These are phyloP conservation scores for Leptinotarsa rubiginosa DNA, from an alignment of 2,888 invertebrate species.

Conservation along the genomic window DNA sequence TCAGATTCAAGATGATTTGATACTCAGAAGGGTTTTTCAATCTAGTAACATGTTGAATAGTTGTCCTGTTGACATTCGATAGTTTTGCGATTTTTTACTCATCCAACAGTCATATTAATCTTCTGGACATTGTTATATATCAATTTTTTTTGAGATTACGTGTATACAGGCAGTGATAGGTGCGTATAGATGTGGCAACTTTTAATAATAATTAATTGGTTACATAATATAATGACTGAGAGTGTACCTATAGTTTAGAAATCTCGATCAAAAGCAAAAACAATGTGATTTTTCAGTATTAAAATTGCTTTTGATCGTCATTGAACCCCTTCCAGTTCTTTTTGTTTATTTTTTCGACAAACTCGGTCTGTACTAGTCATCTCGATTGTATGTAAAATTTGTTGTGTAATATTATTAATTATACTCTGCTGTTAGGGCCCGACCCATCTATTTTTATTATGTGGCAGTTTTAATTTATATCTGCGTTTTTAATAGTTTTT, in stretches of 20 bases:
- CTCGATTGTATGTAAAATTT: conserved; percentile 64
- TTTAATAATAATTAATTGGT: conserved; percentile 52
- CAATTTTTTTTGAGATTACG: conserved; percentile 28
- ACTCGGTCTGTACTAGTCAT: conserved; percentile 66
- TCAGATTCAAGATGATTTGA: neutral
- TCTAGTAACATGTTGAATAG: neutral
- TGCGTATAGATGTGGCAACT: conserved; percentile 55
- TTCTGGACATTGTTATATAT: conserved; percentile 31
- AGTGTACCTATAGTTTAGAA: conserved; percentile 49
- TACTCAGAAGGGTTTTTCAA: no score
- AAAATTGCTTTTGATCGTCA: conserved; percentile 51
- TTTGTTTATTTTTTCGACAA: conserved; percentile 49
- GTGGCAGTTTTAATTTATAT: conserved; percentile 50
- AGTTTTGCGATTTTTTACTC: conserved; percentile 20
- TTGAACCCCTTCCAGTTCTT: conserved; percentile 47
- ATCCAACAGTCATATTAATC: conserved; percentile 14
- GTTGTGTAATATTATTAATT: conserved; percentile 61
- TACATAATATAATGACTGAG: conserved; percentile 55
- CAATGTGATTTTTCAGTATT: conserved; percentile 52
- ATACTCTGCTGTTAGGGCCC: conserved; percentile 52
- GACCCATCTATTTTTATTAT: conserved; percentile 48
- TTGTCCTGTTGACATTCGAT: neutral
- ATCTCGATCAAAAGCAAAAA: conserved; percentile 57
- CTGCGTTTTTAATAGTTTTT: conserved; percentile 51
- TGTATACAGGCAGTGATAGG: conserved; percentile 47